These are phyloP conservation scores for Micropoecilia bifurca DNA, from an alignment of 2,797 vertebrate genomes.

Conservation along the genomic window DNA sequence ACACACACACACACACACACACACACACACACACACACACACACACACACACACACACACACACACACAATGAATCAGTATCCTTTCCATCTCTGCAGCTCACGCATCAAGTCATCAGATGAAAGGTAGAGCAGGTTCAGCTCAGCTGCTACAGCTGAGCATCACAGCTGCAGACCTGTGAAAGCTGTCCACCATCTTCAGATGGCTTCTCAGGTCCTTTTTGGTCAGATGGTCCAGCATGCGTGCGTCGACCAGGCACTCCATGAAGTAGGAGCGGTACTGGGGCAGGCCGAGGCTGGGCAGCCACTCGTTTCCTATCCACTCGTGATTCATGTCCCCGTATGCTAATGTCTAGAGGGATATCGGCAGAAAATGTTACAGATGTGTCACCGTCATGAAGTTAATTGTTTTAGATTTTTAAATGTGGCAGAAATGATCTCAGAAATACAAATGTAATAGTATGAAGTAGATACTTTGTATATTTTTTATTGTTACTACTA, in stretches of 20 bases:
- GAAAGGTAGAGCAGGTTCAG: not conserved
- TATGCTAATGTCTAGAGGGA: conserved; percentile 90
- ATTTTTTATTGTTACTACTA: not conserved
- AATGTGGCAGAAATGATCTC: not conserved
- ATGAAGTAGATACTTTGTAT: not conserved
- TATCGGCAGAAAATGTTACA: conserved; percentile 11
- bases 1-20: too few relatives aligned
- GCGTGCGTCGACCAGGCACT: conserved; percentile 96
- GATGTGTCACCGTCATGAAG: conserved; percentile 3
- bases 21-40: too few relatives aligned
- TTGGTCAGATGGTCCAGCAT: conserved; percentile 99
- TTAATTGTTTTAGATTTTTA: not conserved
- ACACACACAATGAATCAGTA: conserved; percentile 30
- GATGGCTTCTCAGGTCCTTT: conserved; percentile 96
- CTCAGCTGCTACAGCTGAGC: not conserved
- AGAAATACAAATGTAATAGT: not conserved
- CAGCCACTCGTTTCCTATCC: conserved; percentile 98
- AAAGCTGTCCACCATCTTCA: conserved; percentile 99
- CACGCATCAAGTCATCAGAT: conserved; percentile 24
- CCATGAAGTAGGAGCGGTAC: conserved; percentile 99
- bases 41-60: conserved; percentile 24
- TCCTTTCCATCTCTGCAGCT: conserved; percentile 33
- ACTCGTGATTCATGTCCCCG: conserved; percentile 99
- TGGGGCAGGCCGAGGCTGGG: conserved; percentile 95
- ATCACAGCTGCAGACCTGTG: conserved; percentile 82